Evolutionary conservation across 2,888 invertebrate species (phyloP), one percentile per base, ranked within the genome.

Genomic region (Volucella inanis): DNA sequence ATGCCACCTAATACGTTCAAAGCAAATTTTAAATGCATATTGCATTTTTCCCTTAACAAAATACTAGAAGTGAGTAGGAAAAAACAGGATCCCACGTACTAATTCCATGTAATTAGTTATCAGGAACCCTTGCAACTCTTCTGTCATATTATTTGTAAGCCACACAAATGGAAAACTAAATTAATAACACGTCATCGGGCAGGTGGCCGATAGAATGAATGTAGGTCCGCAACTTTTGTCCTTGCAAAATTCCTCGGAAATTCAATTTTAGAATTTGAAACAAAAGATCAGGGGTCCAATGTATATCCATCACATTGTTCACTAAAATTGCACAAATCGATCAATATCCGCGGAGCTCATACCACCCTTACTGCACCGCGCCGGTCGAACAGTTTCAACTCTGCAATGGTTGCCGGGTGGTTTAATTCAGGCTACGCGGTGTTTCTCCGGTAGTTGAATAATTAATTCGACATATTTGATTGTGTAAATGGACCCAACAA

Each of bases 381-480:
- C 10, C 9, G 3, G 12, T n/a, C 9, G 57, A 8, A 0, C 0
- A 3, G 8, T 31, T 31, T 31, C 6, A 31, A 38, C 39, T 4
- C 15, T 11, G 41, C 0, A 39, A 15, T 12, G 8, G 12, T n/a
- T 15, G 57, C 10, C 4, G 8, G 6, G 8, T 0, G 8, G 12
- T 57, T 15, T 15, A 8, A 12, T 18, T 15, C 9, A 3, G n/a
- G 55, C 9, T 41, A 10, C 49, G 22, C 31, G 45, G 55, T 55
- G 18, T 54, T 67, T 67, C 52, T 8, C 15, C 38, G 18, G 54
- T 47, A 72, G 62, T 52, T 10, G 55, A 47, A 47, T 65, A 75
- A 65, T 75, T 75, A 75, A 75, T 75, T 65, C 65, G 57, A 65
- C 75, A 75, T 49, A 75, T 75, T 75, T 65, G 64, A 41, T 38